These are phyloP conservation scores for Bucorvus abyssinicus DNA, from an alignment of 2,797 vertebrate species.

Conservation along the genomic window DNA sequence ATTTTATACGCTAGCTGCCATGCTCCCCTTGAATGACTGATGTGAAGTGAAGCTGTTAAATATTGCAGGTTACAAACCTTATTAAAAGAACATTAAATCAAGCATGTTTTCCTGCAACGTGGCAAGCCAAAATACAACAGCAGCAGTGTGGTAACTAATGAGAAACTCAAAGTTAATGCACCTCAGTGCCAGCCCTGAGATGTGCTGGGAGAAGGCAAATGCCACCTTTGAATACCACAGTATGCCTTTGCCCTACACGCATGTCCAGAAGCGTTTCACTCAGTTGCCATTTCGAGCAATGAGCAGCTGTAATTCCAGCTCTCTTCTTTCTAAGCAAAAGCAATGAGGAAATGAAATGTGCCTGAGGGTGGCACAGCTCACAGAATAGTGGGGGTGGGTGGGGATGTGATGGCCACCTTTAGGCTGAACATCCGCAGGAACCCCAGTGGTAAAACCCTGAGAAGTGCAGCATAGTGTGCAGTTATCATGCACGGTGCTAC, in stretches of 20 bases:
- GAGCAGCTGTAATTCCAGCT: neutral
- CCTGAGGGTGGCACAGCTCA: neutral
- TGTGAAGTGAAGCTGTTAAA: constrained; percentile 24
- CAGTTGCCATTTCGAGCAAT: neutral
- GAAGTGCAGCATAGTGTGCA: neutral
- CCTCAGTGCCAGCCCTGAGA: neutral
- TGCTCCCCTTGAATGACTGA: constrained; percentile 14
- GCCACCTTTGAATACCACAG: neutral
- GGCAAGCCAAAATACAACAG: neutral
- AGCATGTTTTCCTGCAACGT: neutral
- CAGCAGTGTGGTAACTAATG: neutral
- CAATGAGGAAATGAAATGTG: neutral
- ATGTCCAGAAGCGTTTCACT: neutral
- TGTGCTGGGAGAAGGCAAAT: neutral
- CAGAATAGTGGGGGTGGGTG: neutral
- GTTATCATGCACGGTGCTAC: neutral
- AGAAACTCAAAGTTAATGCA: neutral
- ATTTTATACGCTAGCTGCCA: neutral
- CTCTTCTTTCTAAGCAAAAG: neutral
- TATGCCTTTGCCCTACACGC: neutral
- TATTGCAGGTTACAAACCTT: constrained; percentile 31
- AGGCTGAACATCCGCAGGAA: neutral
- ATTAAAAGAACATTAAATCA: constrained; percentile 31
- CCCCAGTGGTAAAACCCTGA: neutral
- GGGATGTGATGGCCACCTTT: neutral